Base-by-base conservation (phyloP, 2,113 vertebrate species). In the Helogale parvula region DNA sequence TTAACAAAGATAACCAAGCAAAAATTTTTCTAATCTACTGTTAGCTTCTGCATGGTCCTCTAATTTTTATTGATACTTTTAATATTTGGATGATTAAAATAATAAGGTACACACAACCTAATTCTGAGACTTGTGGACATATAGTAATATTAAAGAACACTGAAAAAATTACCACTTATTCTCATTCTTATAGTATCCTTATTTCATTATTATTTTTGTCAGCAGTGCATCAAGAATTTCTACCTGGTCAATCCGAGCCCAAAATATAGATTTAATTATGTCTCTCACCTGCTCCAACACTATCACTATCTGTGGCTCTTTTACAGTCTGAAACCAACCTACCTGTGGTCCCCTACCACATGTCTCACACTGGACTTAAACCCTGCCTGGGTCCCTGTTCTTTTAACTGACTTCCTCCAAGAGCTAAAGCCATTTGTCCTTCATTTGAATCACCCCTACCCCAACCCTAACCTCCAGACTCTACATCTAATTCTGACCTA, bases 1-100 rank as follows among this genome's bases (percentile, higher is more conserved):
- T 95, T 96, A 94, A 92, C 85, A 94, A 97, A 97, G 74, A 47
- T 94, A 98, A 80, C 96, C 87, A 98, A 94, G 89, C 97, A 97
- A 95, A 90, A 92, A 95, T 96, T 91, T 81, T 94, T 97, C 91
- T 93, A 97, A 96, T 96, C 84, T 81, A 4, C n/a, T 87, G 19
- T 88, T 94, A 52, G 69, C 60, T 79, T 97, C 90, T 65, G 23
- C 60, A 27, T 88, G 38, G 65, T 94, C 52, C 88, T 54, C 60
- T 94, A 92, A 94, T 85, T 96, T 97, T 95, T 83, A n/a, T 29
- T 74, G 63, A 57, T 27, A 21, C 90, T 97, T 97, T 97, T 95
- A 92, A 90, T 96, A 93, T 96, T 96, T 84, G 69, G 31, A 33
- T 93, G 71, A 82, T 83, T 85, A 88, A 97, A 92, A 80, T 96